phyloP scores from a whole-genome alignment of 1,140 invertebrate genomes.

The Lutraria rhynchaena region DNA sequence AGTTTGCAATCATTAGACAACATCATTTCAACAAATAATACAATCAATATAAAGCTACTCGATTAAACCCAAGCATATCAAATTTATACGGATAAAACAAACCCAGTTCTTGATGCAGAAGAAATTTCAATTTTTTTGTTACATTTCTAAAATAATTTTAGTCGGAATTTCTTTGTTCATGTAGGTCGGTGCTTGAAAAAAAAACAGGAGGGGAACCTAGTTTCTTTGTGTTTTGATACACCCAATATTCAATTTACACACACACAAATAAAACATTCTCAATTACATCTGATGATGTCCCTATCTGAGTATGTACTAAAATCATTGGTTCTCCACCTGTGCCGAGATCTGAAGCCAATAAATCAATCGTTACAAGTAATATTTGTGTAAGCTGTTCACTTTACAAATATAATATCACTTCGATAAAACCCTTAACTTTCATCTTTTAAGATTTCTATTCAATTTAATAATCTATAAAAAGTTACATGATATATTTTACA shows the following conservation, averaged over 20 bases:
- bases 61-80: too few relatives aligned
- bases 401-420: constrained; percentile 25
- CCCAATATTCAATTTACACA: constrained; percentile 45
- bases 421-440: constrained; percentile 22
- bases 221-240: constrained; percentile 33
- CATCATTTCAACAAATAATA: too few relatives aligned
- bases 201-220: constrained; percentile 10
- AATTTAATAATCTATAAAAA: constrained; percentile 8
- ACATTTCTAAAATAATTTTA: neutral
- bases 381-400: constrained; percentile 14
- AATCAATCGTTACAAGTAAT: constrained; percentile 1
- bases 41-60: too few relatives aligned
- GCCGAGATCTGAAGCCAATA: constrained; percentile 6
- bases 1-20: too few relatives aligned
- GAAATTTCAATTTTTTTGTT: too few relatives aligned
- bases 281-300: constrained; percentile 14
- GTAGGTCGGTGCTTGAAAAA: constrained; percentile 20
- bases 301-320: neutral
- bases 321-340: constrained; percentile 47
- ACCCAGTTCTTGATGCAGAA: too few relatives aligned
- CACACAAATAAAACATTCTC: constrained; percentile 42
- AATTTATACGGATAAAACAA: too few relatives aligned
- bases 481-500: constrained; percentile 18
- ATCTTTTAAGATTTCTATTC: constrained; percentile 6
- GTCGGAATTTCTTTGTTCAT: constrained; percentile 32